Percentiles rank a stretch among this genome's conserved stretches.
phyloP scores from a whole-genome alignment of 2,113 vertebrate genomes.

The Brachypodius melanocephalos region DNA sequence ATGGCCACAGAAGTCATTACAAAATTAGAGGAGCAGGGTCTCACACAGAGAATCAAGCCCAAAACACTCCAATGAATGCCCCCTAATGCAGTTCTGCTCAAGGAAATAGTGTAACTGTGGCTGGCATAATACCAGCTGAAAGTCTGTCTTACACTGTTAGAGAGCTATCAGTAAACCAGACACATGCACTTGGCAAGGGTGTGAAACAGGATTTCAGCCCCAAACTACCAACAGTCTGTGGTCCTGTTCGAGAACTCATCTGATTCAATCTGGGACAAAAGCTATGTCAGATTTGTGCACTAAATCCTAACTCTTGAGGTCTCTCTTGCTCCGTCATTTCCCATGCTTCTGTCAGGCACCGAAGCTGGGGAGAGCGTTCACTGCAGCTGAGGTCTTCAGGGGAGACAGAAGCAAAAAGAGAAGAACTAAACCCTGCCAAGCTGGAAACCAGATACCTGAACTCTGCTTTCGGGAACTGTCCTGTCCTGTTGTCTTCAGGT shows the following conservation, averaged over 20 bases:
- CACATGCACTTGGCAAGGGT: not conserved
- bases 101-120: not conserved
- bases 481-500: not conserved
- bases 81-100: not conserved
- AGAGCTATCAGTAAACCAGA: not conserved
- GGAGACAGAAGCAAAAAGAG: not conserved
- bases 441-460: not conserved
- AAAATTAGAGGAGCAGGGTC: not conserved
- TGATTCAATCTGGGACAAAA: not conserved
- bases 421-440: not conserved
- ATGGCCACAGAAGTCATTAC: not conserved
- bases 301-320: constrained; percentile 11
- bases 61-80: not conserved
- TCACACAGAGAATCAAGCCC: not conserved
- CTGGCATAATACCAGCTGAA: not conserved
- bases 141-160: not conserved
- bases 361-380: not conserved
- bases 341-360: not conserved
- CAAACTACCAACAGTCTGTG: not conserved
- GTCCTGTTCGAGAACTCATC: not conserved
- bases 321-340: not conserved
- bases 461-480: not conserved
- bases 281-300: not conserved
- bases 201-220: not conserved
- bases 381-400: not conserved